Conservation (phyloP, 2,113 vertebrate species). For the Neogobius melanostomus region DNA sequence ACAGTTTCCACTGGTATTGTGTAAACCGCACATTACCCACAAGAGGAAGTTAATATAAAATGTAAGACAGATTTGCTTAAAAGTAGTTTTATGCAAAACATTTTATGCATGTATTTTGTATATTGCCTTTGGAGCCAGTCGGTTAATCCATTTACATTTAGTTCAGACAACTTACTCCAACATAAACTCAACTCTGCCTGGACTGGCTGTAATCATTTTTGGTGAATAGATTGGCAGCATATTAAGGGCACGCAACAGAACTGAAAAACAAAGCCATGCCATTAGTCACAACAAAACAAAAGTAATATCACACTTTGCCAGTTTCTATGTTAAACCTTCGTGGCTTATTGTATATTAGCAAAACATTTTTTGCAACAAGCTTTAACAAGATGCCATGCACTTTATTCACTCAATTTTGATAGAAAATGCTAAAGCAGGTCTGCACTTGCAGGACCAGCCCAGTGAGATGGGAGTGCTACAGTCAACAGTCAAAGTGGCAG, state of each 20-base stretch:
- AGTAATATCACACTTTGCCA: background rate
- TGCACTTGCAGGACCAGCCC: constrained; percentile 20
- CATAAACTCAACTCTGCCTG: too few relatives aligned
- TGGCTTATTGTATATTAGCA: background rate
- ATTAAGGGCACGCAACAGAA: background rate
- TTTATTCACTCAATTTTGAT: background rate
- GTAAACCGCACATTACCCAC: too few relatives aligned
- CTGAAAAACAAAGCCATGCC: background rate
- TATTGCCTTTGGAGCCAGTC: too few relatives aligned
- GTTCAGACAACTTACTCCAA: too few relatives aligned
- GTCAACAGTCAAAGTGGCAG: constrained; percentile 27
- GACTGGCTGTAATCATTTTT: too few relatives aligned
- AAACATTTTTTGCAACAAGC: background rate
- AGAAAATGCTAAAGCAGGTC: constrained; percentile 14
- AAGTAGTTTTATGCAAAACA: too few relatives aligned
- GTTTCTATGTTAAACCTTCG: background rate
- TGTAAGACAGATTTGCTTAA: too few relatives aligned
- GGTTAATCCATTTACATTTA: too few relatives aligned
- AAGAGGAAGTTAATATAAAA: too few relatives aligned
- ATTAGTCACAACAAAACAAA: background rate
- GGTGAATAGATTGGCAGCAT: too few relatives aligned
- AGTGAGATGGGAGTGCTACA: background rate
- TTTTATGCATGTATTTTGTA: too few relatives aligned
- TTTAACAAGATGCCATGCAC: background rate
- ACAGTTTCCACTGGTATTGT: too few relatives aligned